Evolutionary conservation across 2,888 invertebrate species (phyloP), one percentile per base, ranked within the genome.

Genomic region (Tortrix viridana): DNA sequence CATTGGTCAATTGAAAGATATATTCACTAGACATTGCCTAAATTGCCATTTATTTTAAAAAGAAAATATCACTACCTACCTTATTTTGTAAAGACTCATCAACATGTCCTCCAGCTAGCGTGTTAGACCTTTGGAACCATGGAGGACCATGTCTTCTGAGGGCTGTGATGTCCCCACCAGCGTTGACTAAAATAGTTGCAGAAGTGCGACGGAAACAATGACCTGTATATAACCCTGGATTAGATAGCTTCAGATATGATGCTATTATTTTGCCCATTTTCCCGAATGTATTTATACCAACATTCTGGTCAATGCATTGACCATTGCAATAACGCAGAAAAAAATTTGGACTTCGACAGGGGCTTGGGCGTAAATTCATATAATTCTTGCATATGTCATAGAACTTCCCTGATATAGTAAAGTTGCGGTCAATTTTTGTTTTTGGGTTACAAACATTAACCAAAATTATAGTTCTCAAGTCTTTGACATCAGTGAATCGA

Each of bases 201-300:
- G 32, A 32, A 32, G 32, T 32, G 12, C 32, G 32, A 9, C 32
- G 32, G 32, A 32, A 32, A 32, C 32, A 32, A 32, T 32, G 32
- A 12, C 32, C 32, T 2, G 32, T 32, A 3, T 32, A 32, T 32
- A 32, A 12, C 6, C 43, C 16, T 16, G 43, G 43, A 16, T 43
- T 43, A 22, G 50, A 12, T 19, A 50, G 19, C 12, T 37, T 50
- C 19, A 50, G 26, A 19, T 19, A 50, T 3, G 5, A 4, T 4
- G 50, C 50, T 19, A 50, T 32, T 9, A 19, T 50, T 19, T 37
- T 50, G n/a, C 50, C 50, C 50, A 50, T 37, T 16, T 5, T 5
- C 14, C 50, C 50, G 37, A 50, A 50, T 16, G 32, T 37, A 50
- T 50, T 50, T 18, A 50, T 37, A 14, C 37, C 50, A 38, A 50